Conservation (phyloP, 2,888 invertebrate genomes). For the Nowickia ferox region DNA sequence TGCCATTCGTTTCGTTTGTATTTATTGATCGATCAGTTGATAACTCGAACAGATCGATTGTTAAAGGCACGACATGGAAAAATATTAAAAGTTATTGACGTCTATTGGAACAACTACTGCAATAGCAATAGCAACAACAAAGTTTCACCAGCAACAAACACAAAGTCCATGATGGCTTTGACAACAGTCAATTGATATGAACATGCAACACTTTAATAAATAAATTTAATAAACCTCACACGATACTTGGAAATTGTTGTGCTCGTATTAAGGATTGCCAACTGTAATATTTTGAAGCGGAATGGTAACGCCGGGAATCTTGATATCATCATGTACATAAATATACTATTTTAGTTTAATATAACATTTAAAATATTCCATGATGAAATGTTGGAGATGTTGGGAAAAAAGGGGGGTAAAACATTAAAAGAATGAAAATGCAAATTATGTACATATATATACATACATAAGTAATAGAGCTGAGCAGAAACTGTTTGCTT, state of each 20-base stretch:
- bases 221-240: constrained; percentile 70
- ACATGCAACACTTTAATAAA: constrained; percentile 69
- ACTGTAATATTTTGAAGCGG: not conserved
- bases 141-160: constrained; percentile 46
- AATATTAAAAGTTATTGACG: constrained; percentile 71
- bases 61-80: constrained; percentile 69
- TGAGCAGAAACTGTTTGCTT: no score
- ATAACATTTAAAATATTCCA: not conserved
- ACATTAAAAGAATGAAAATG: no score
- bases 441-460: no score
- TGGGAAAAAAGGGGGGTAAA: no score
- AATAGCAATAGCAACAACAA: constrained; percentile 14
- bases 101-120: constrained; percentile 54
- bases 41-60: constrained; percentile 70
- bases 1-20: constrained; percentile 35
- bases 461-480: no score
- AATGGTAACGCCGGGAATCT: not conserved
- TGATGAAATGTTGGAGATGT: not conserved
- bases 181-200: constrained; percentile 62
- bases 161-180: constrained; percentile 54
- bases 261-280: constrained; percentile 49
- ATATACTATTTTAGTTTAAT: no score
- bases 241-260: constrained; percentile 54
- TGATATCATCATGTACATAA: not conserved
- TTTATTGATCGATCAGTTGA: constrained; percentile 68